phyloP scores from a whole-genome alignment of 2,888 invertebrate genomes.

The Laspeyria flexula region DNA sequence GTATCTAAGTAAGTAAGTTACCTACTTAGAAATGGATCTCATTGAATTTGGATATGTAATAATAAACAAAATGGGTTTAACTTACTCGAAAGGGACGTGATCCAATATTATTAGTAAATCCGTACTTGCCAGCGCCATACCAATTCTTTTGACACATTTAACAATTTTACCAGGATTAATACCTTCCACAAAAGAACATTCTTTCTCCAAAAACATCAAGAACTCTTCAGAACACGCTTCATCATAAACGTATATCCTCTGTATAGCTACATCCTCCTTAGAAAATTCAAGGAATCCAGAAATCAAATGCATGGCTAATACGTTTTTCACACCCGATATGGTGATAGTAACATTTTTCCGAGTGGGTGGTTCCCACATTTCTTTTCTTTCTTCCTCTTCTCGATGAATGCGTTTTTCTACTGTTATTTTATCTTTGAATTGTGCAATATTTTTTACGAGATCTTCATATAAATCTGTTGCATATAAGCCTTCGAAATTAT shows the following conservation, averaged over 20 bases:
- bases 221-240: conserved; percentile 53
- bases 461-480: conserved; percentile 60
- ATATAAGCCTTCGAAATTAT: conserved; percentile 72
- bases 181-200: conserved; percentile 64
- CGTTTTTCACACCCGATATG: conserved; percentile 68
- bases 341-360: conserved; percentile 58
- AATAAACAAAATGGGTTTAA: conserved; percentile 9
- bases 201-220: conserved; percentile 64
- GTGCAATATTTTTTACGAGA: conserved; percentile 57
- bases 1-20: too few species aligned
- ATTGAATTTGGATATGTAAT: too few species aligned
- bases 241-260: conserved; percentile 71
- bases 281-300: conserved; percentile 65
- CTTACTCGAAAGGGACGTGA: conserved; percentile 72
- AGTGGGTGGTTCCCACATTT: conserved; percentile 5
- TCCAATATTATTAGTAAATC: conserved; percentile 84
- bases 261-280: conserved; percentile 51
- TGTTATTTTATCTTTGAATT: conserved; percentile 58
- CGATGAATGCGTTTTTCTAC: conserved; percentile 25
- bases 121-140: conserved; percentile 74
- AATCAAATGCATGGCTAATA: conserved; percentile 66
- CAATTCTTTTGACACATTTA: conserved; percentile 71
- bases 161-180: conserved; percentile 63
- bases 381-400: conserved; percentile 8
- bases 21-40: too few species aligned